These are phyloP conservation scores for Pseudopodoces humilis DNA, from an alignment of 2,113 vertebrate genomes.

Conservation along the genomic window DNA sequence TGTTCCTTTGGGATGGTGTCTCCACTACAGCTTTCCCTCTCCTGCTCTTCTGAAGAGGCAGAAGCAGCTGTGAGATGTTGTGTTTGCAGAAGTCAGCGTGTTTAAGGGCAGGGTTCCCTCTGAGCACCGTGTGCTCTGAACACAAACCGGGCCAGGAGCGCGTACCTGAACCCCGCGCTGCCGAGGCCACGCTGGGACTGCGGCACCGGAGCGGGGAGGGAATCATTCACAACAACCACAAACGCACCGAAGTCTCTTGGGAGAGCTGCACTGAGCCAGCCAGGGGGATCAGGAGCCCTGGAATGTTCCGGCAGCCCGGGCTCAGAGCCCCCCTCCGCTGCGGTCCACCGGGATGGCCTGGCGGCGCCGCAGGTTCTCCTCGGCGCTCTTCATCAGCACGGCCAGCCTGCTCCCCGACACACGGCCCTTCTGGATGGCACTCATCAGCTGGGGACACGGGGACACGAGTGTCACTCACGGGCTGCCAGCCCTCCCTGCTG, in stretches of 20 bases:
- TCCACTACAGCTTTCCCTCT: not conserved
- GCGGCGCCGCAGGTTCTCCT: conserved; percentile 86
- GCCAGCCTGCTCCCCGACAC: conserved; percentile 93
- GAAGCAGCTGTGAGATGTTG: rapidly evolving
- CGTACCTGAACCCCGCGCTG: too few species aligned
- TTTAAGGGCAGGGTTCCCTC: not conserved
- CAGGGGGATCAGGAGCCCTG: conserved; percentile 3
- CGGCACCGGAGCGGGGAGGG: not conserved
- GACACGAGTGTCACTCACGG: not conserved
- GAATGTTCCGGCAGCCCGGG: conserved; percentile 42
- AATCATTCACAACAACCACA: not conserved
- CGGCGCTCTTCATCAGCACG: conserved; percentile 90
- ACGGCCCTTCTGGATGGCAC: conserved; percentile 91
- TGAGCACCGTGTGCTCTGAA: not conserved
- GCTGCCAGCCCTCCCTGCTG: not conserved
- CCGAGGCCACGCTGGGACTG: too few species aligned
- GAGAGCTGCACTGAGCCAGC: not conserved
- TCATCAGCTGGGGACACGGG: conserved; percentile 86
- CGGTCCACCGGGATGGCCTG: conserved; percentile 89
- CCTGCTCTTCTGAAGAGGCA: not conserved
- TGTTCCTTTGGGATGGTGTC: not conserved
- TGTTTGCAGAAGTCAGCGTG: rapidly evolving
- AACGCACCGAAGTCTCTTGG: not conserved
- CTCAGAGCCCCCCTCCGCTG: conserved; percentile 90
- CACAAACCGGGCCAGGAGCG: not conserved